Evolutionary conservation across 2,888 invertebrate genomes (phyloP), one percentile per base, ranked within the genome.

Genomic region (Spilarctia lutea): DNA sequence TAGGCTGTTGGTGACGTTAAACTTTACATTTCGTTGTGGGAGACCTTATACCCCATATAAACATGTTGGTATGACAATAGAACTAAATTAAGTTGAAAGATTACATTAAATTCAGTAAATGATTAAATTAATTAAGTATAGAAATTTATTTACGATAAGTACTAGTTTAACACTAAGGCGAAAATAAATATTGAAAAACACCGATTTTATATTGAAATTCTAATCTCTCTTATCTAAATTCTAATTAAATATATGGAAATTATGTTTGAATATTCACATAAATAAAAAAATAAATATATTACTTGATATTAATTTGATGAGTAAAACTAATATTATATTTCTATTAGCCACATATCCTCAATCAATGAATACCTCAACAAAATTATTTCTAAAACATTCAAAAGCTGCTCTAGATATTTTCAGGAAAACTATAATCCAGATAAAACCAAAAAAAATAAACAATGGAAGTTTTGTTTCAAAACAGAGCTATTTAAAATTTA

Each of bases 1-100:
- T 69, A 65, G 66, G 70, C 72, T 76, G 79, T 83, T 75, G 72
- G 63, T 76, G 73, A 75, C 72, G 74, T 83, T 68, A 78, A 77
- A 69, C 65, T 70, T 13, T 60, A n/a, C 7, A 13, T 65, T 63
- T 42, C n/a, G 16, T 63, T 48, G 35, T n/a, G 30, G 35, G n/a
- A 45, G 3, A 24, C 8, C n/a, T 39, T 8, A 56, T 10, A 7
- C 18, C 33, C 11, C 11, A 33, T 8, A 13, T 45, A 16, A 16
- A 45, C 45, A 16, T 45, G 3, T 45, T 4, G 18, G 6, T 16
- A 4, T 30, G 3, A 30, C 1, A 6, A 63, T 16, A 30, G 3
- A 7, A 63, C 63, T 4, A 30, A 63, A 63, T 18, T 6, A 18
- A 27, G 6, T 60, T 60, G 10, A 4, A 27, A 27, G 16, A 60